Evolutionary conservation across 1,140 invertebrate species (phyloP).

Genomic region (Euura saliciscinereae): DNA sequence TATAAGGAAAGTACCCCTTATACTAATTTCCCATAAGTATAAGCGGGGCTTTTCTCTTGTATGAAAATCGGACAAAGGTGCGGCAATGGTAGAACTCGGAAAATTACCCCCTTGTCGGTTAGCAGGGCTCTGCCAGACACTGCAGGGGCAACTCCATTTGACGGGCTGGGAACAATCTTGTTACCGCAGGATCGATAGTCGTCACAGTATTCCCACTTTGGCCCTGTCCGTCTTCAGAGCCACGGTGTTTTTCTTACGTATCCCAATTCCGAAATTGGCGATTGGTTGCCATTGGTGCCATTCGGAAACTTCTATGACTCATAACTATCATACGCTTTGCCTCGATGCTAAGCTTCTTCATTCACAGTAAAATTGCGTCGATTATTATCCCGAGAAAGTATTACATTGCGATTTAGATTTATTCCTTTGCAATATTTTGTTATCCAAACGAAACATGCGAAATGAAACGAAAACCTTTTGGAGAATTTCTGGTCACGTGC

Average conservation of each 20-base stretch:
- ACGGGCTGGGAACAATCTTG: neutral
- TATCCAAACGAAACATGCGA: too few relatives aligned
- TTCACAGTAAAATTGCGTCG: too few relatives aligned
- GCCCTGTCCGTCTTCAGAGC: neutral
- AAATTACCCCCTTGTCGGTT: neutral
- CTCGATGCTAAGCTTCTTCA: too few relatives aligned
- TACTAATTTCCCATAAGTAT: neutral
- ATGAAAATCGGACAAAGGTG: neutral
- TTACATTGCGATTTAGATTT: too few relatives aligned
- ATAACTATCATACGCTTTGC: too few relatives aligned
- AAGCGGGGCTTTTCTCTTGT: neutral
- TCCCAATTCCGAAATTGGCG: neutral
- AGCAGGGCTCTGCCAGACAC: neutral
- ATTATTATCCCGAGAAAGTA: too few relatives aligned
- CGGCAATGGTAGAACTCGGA: neutral
- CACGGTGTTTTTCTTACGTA: neutral
- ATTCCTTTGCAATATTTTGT: too few relatives aligned
- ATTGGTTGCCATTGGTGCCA: neutral
- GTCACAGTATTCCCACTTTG: neutral
- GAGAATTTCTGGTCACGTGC: neutral
- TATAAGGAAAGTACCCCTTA: neutral
- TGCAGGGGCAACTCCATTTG: neutral
- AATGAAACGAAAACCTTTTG: neutral
- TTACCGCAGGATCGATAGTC: neutral
- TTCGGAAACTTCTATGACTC: neutral